Conservation (phyloP, 2,888 invertebrate species). For the Choristoneura rosaceana region DNA sequence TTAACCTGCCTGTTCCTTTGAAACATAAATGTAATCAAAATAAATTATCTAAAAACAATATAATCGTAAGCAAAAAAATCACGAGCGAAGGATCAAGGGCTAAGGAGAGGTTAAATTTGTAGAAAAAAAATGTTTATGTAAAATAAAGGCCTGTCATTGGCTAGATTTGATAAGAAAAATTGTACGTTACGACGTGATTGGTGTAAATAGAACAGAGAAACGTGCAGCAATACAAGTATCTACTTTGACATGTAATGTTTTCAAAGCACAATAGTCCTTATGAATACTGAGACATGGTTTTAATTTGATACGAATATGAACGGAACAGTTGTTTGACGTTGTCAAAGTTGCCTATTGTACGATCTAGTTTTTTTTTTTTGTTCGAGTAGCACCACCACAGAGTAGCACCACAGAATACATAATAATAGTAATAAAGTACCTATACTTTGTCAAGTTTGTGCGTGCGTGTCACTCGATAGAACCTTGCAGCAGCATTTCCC, state of each 20-base stretch:
- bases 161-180: not conserved
- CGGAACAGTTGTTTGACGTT: not conserved
- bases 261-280: not conserved
- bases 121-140: constrained; percentile 1
- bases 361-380: not conserved
- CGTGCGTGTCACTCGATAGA: too few relatives aligned
- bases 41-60: constrained; percentile 10
- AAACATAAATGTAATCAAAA: not conserved
- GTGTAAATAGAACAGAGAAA: not conserved
- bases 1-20: not conserved
- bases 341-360: constrained; percentile 3
- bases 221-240: not conserved
- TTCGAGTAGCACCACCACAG: constrained; percentile 8
- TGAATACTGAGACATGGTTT: rapidly evolving
- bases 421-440: too few relatives aligned
- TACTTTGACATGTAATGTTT: too few relatives aligned
- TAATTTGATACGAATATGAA: too few relatives aligned
- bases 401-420: too few relatives aligned
- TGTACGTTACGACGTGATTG: not conserved
- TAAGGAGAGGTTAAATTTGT: constrained; percentile 9
- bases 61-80: constrained; percentile 16
- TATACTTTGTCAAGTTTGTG: too few relatives aligned
- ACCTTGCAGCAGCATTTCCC: too few relatives aligned
- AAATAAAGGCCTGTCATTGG: constrained; percentile 12
- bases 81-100: constrained; percentile 6